phyloP scores from a whole-genome alignment of 1,140 invertebrate species.

The Dreissena polymorpha region DNA sequence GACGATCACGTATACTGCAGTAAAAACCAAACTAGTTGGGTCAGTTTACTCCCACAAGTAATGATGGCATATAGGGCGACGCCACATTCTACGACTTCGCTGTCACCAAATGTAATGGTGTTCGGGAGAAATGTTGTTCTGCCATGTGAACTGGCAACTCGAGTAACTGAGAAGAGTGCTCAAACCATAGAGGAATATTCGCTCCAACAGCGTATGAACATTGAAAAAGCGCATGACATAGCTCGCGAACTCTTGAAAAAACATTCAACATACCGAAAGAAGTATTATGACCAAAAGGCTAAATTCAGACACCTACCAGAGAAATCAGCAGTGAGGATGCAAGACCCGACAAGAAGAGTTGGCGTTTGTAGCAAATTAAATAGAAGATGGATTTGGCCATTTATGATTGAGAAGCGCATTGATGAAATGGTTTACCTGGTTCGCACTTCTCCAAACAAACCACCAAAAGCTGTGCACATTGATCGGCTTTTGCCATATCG shows the following conservation, averaged over 20 bases:
- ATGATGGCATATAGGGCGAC: constrained; percentile 37
- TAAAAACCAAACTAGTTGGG: not conserved
- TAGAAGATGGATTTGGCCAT: constrained; percentile 21
- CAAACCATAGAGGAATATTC: not conserved
- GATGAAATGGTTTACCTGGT: constrained; percentile 35
- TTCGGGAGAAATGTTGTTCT: constrained; percentile 50
- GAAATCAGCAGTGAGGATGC: constrained; percentile 27
- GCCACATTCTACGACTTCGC: constrained; percentile 43
- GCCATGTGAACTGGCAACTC: not conserved
- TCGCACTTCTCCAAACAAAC: not conserved
- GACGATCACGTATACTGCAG: constrained; percentile 1
- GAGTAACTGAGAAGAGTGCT: not conserved
- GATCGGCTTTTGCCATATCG: constrained; percentile 35
- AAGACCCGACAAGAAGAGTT: constrained; percentile 14
- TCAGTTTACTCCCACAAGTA: not conserved
- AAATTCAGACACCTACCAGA: not conserved
- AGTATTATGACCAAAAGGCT: not conserved
- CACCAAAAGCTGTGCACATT: constrained; percentile 17
- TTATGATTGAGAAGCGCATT: constrained; percentile 8
- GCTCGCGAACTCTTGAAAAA: not conserved
- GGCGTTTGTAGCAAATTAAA: constrained; percentile 7
- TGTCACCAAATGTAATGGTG: constrained; percentile 55
- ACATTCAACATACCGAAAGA: not conserved
- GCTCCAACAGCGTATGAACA: not conserved
- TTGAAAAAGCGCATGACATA: constrained; percentile 6